Base-by-base conservation (phyloP, 1,140 invertebrate species). In the Meloidogyne exigua region DNA sequence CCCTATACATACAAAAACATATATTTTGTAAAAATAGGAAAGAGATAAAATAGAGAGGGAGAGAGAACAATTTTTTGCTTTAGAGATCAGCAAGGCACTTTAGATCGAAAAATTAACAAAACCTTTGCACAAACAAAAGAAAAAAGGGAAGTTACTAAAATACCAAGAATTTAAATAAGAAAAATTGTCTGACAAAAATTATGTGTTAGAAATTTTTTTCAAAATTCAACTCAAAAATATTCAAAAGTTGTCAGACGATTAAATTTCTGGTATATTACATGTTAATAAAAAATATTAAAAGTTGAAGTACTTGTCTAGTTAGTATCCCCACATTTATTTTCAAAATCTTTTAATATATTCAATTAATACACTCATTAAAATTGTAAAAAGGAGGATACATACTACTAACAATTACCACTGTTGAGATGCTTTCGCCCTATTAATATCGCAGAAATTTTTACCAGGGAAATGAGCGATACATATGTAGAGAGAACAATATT, bases 31-130 rank as follows among this genome's bases (percentile, higher is more conserved):
- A 57, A 39, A 3, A 39, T n/a, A n/a, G n/a, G 13, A 57, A 57
- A n/a, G 7, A 57, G 7, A 57, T 18, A 21, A 57, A n/a, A 57
- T n/a, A n/a, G 11, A 49, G 18, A 49, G 42, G 13, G 42, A 49
- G 49, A 57, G 49, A 57, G 49, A 57, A 57, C 49, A 49, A 9
- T 57, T 57, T n/a, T 57, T 57, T 57, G 42, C 44, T 64, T 73
- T 64, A 72, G 72, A 73, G 72, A 73, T 73, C 72, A 73, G 57
- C 72, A 65, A 73, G 65, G 72, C 57, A 62, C 62, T 65, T 28
- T 66, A 64, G 72, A 73, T 73, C 72, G 72, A 65, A 65, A 73
- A 73, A 73, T 73, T 73, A n/a, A 73, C 72, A 73, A 73, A 73
- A 73, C 57, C 36, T 25, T 65, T 13, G 21, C 28, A 36, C 49